Evolutionary conservation across 2,888 invertebrate species (phyloP), one percentile per base, ranked within the genome.

Genomic region (Phragmatobia fuliginosa): DNA sequence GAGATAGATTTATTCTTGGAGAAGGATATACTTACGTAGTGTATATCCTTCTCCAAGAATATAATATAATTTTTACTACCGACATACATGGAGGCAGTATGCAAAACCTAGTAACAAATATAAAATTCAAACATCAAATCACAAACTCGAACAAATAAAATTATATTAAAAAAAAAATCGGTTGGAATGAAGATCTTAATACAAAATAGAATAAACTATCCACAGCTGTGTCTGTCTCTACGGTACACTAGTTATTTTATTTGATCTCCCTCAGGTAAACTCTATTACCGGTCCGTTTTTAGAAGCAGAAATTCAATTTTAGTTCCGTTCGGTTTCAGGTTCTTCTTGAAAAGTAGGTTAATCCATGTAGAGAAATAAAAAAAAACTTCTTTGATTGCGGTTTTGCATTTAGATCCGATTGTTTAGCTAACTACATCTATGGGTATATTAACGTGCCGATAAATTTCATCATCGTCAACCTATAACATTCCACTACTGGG

Each of bases 271-370:
- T 86, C 89, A 91, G 88, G 92, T 92, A 93, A 93, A 93, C 92
- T 92, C 91, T 90, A 93, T 94, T 93, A 94, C 90, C 81, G 87
- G 88, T 85, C 88, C 92, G 90, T 92, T 94, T 94, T 93, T 93
- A 94, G 90, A 90, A 89, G 88, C 88, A 88, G 86, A 91, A 93
- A 94, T 92, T 93, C 89, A 92, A 93, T 94, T 93, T 89, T 88
- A 88, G 83, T 86, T 85, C 86, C 86, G 86, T 87, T 85, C 86
- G 85, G 85, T 87, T 85, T 87, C 83, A 86, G 87, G 88, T 89
- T 91, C 89, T 90, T 89, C 89, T 84, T 87, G 80, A 87, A 88
- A 92, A 91, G 85, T 92, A 88, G 90, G 89, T 91, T 92, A 91
- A 86, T 83, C 85, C 87, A 89, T 86, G 86, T 84, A 80, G 83